These are phyloP conservation scores for Heterochromis multidens DNA, from an alignment of 2,113 vertebrate genomes.

Conservation along the genomic window DNA sequence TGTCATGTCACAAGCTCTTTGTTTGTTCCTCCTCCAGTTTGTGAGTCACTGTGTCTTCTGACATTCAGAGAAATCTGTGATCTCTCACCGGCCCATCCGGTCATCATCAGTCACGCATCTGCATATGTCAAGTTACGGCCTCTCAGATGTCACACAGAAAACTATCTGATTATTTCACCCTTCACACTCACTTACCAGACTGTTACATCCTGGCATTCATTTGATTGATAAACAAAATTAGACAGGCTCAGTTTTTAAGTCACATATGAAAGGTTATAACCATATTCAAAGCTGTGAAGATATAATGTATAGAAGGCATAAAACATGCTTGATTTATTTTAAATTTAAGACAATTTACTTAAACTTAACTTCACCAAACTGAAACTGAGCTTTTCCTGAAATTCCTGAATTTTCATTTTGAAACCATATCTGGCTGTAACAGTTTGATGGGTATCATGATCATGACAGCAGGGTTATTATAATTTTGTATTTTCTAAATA, in stretches of 20 bases:
- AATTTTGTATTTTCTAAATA: too few relatives aligned
- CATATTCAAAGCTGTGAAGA: background rate
- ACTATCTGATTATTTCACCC: background rate
- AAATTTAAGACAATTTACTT: background rate
- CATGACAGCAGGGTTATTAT: too few relatives aligned
- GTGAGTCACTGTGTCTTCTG: background rate
- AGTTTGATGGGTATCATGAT: background rate
- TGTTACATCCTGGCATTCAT: background rate
- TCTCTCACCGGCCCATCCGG: background rate
- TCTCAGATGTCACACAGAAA: constrained; percentile 14
- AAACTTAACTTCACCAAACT: background rate
- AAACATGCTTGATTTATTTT: background rate
- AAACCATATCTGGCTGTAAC: background rate
- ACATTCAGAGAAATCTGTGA: constrained; percentile 11
- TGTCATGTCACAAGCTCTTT: background rate
- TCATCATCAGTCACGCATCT: background rate
- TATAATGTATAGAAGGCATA: background rate
- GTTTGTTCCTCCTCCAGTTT: background rate
- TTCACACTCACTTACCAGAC: background rate
- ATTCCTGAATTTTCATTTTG: too few relatives aligned
- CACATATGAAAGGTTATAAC: background rate
- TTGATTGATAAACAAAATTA: background rate
- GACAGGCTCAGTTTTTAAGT: background rate
- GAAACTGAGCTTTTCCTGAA: background rate
- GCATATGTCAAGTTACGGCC: background rate